Percentiles rank a stretch among this genome's conserved stretches.
Conservation (phyloP, 2,888 invertebrate genomes). For the Eucera pruinosa region DNA sequence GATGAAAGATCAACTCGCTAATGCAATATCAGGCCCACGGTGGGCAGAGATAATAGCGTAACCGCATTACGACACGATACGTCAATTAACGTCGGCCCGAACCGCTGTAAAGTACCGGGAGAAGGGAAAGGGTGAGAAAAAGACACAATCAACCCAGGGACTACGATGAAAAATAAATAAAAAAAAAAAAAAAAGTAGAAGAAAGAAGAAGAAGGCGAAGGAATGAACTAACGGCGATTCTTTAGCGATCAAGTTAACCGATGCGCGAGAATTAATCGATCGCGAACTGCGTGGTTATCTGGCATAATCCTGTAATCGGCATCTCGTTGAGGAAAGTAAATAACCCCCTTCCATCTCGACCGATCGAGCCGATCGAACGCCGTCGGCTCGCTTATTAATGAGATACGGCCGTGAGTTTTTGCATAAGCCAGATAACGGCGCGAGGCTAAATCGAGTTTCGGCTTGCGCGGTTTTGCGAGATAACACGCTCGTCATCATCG, state of each 20-base stretch:
- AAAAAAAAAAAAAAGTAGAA: slow-evolving; percentile 18
- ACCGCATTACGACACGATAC: slow-evolving; percentile 78
- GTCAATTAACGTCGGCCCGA: slow-evolving; percentile 79
- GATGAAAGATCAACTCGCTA: slow-evolving; percentile 76
- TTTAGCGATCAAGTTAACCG: slow-evolving; percentile 52
- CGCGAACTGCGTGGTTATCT: slow-evolving; percentile 44
- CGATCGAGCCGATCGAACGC: slow-evolving; percentile 48
- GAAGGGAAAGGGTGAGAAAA: slow-evolving; percentile 51
- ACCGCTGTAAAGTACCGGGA: slow-evolving; percentile 68
- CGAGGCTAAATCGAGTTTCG: no score
- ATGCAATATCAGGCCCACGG: slow-evolving; percentile 75
- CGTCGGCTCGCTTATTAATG: slow-evolving; percentile 44
- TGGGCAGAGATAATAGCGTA: slow-evolving; percentile 77
- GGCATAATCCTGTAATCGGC: slow-evolving; percentile 51
- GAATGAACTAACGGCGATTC: slow-evolving; percentile 55
- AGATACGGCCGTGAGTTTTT: slow-evolving; percentile 46
- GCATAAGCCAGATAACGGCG: slow-evolving; percentile 50
- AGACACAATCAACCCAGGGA: slow-evolving; percentile 9
- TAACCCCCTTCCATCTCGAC: slow-evolving; percentile 28
- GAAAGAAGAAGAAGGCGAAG: not conserved
- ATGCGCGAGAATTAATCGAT: slow-evolving; percentile 47
- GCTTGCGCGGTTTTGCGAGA: slow-evolving; percentile 21
- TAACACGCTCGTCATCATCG: no score
- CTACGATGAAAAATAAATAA: slow-evolving; percentile 9
- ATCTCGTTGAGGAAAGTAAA: slow-evolving; percentile 57